phyloP scores from a whole-genome alignment of 2,113 vertebrate species.

The Uropsilus gracilis region DNA sequence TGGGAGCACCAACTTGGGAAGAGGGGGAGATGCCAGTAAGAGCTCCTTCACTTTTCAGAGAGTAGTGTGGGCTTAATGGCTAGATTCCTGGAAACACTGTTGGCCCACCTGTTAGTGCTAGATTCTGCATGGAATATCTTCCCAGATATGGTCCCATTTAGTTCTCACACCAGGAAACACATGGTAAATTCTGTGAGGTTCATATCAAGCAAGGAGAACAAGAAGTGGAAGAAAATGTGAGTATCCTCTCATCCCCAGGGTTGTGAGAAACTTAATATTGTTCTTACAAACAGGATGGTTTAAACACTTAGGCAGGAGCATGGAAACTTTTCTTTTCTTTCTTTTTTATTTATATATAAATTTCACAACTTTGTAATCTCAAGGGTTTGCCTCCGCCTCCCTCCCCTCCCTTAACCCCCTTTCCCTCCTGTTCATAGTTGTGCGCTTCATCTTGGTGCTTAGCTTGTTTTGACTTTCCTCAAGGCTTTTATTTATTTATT shows the following conservation, averaged over 20 bases:
- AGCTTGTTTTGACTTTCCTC: no score
- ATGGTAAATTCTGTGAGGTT: background rate
- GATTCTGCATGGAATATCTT: background rate
- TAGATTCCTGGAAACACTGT: background rate
- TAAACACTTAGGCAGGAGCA: background rate
- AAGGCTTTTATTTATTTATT: no score
- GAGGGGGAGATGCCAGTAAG: background rate
- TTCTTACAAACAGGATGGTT: background rate
- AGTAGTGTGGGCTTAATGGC: background rate
- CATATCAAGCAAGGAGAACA: background rate
- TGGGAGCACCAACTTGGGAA: background rate
- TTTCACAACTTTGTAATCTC: no score
- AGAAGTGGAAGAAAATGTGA: background rate
- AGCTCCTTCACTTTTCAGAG: background rate
- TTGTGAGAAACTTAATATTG: background rate
- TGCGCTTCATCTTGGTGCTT: no score
- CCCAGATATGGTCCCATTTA: background rate
- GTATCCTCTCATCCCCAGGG: background rate
- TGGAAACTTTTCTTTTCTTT: background rate
- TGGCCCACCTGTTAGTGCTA: background rate
- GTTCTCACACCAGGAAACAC: background rate
- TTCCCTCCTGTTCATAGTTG: no score
- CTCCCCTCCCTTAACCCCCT: no score
- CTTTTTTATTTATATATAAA: no score
- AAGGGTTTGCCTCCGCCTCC: no score